Conservation (phyloP, 2,888 invertebrate species). For the Heliconius cydno region DNA sequence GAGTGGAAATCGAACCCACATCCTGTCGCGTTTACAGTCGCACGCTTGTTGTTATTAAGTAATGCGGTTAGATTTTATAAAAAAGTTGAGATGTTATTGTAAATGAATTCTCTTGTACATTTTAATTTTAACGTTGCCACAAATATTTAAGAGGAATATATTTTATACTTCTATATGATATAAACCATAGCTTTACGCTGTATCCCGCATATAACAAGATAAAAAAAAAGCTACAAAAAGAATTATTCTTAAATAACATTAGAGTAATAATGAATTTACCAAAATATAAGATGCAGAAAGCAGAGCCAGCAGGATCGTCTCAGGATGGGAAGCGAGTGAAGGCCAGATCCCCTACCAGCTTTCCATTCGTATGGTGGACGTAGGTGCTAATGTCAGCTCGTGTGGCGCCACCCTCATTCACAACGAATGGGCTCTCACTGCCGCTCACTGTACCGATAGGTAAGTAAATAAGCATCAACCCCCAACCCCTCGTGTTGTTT, state of each 20-base stretch:
- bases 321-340: constrained; percentile 67
- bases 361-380: constrained; percentile 62
- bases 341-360: constrained; percentile 70
- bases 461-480: constrained; percentile 43
- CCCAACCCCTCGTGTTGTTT: background rate
- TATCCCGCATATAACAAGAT: background rate
- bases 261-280: background rate
- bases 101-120: no score
- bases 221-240: background rate
- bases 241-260: background rate
- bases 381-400: constrained; percentile 55
- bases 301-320: constrained; percentile 55
- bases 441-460: constrained; percentile 66
- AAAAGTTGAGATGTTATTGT: background rate
- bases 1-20: background rate
- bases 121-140: no score
- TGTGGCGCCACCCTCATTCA: constrained; percentile 64
- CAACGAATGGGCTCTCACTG: constrained; percentile 46
- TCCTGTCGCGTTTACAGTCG: no score
- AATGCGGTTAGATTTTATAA: background rate
- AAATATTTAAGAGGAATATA: no score
- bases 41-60: background rate
- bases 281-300: constrained; percentile 8
- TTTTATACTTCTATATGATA: no score
- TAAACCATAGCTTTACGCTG: background rate